These are phyloP conservation scores for Linyphia triangularis DNA, from an alignment of 2,888 invertebrate species.

Conservation along the genomic window DNA sequence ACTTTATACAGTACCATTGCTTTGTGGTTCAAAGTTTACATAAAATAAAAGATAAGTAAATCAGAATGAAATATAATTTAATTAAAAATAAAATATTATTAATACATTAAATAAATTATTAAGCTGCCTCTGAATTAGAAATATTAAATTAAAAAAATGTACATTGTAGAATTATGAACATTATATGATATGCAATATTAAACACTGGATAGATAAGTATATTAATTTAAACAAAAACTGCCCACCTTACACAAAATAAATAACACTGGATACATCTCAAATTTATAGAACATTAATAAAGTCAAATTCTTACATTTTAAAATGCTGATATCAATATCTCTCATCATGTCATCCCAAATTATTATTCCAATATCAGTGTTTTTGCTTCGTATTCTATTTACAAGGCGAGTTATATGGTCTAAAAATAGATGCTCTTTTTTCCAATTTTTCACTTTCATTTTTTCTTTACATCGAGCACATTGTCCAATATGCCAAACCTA, in stretches of 20 bases:
- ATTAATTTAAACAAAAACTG: too few relatives aligned
- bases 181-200: too few relatives aligned
- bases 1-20: too few relatives aligned
- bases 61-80: too few relatives aligned
- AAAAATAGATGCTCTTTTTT: conserved; percentile 79
- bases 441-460: conserved; percentile 78
- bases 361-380: conserved; percentile 79
- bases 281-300: not conserved
- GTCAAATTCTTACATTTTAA: conserved; percentile 75
- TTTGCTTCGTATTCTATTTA: conserved; percentile 78
- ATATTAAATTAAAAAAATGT: not conserved
- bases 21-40: too few relatives aligned
- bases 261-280: not conserved
- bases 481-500: conserved; percentile 80
- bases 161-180: too few relatives aligned
- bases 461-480: conserved; percentile 79
- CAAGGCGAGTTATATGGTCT: conserved; percentile 78
- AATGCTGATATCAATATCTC: conserved; percentile 77
- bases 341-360: conserved; percentile 82
- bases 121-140: too few relatives aligned
- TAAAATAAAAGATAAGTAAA: too few relatives aligned
- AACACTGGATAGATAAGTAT: not conserved
- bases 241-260: not conserved
- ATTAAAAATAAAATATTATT: too few relatives aligned
- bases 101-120: too few relatives aligned